Evolutionary conservation across 1,140 invertebrate genomes (phyloP), one percentile per base, ranked within the genome.

Genomic region (Drosophila auraria): DNA sequence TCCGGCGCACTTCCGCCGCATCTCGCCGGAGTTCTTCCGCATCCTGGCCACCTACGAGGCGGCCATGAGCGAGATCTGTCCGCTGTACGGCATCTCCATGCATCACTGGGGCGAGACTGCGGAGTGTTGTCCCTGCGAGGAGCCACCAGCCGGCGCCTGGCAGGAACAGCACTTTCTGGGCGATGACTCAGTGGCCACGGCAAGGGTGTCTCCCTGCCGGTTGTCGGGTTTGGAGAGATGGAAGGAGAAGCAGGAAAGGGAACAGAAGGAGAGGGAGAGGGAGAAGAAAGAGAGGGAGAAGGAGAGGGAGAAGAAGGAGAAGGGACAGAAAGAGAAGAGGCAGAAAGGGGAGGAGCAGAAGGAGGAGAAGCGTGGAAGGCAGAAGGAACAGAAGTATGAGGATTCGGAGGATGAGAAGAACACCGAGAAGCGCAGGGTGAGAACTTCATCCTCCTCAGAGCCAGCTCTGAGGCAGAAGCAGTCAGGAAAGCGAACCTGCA

Each of bases 1-100:
- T 75, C 79, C 90, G 17, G 30, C 64, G 1, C 54, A 50, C 54
- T 91, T 74, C 20, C 77, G 78, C 1, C 84, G 82, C 45, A 91
- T 91, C 7, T 91, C 89, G 6, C 90, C 89, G 0, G 84, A 91
- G 27, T 91, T 91, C 51, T 86, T 76, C 1, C 17, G 58, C 17
- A 63, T 91, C n/a, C 71, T 91, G n/a, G 62, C 80, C 36, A 27
- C 53, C 49, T 78, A 91, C 66, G 89, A 91, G 64, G 72, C 76
- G 12, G 65, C 63, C 7, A 71, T 91, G 65, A 74, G 30, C 56
- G 44, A 73, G 36, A 59, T 54, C 11, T 91, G 77, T 25, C 89
- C 86, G 14, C 74, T 91, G 0, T 91, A 91, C 30, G 89, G 89
- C 2, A 54, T 68, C 15, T 60, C 87, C 1, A 44, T 70, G 40